Percentiles rank a stretch among this genome's conserved stretches.
Evolutionary conservation across 2,888 invertebrate species (phyloP).

Genomic region (Phorcus lineatus): DNA sequence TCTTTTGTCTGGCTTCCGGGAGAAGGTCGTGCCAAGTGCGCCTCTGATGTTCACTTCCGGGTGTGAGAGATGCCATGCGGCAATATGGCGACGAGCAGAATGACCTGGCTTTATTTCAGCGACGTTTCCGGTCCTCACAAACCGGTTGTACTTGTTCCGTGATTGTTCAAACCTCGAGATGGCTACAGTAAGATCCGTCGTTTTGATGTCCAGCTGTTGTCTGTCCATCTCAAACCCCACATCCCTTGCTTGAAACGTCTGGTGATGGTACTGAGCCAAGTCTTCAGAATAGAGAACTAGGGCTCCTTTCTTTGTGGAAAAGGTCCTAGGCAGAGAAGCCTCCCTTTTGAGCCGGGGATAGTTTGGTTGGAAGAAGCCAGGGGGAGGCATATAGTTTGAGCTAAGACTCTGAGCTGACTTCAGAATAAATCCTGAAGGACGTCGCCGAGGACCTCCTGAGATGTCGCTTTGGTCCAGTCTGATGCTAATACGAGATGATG

Average conservation of each 20-base stretch:
- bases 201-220: conserved; percentile 3
- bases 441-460: not conserved
- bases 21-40: not conserved
- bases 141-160: not conserved
- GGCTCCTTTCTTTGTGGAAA: conserved; percentile 8
- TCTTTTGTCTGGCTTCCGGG: not conserved
- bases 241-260: not conserved
- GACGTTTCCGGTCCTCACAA: not conserved
- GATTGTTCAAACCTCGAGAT: conserved; percentile 1
- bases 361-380: not conserved
- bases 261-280: not conserved
- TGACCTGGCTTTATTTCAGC: conserved; percentile 14
- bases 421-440: no score
- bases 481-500: not conserved
- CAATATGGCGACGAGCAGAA: conserved; percentile 14
- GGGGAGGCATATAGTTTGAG: not conserved
- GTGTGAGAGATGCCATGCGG: not conserved
- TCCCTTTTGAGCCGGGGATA: not conserved
- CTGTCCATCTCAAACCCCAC: not conserved
- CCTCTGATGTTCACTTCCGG: not conserved
- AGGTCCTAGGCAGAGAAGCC: conserved; percentile 11
- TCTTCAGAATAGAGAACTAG: conserved; percentile 15
- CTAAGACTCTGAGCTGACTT: not conserved
- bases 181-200: not conserved
- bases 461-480: not conserved